Conservation (phyloP, 2,113 vertebrate genomes). For the Leptocoma aspasia region DNA sequence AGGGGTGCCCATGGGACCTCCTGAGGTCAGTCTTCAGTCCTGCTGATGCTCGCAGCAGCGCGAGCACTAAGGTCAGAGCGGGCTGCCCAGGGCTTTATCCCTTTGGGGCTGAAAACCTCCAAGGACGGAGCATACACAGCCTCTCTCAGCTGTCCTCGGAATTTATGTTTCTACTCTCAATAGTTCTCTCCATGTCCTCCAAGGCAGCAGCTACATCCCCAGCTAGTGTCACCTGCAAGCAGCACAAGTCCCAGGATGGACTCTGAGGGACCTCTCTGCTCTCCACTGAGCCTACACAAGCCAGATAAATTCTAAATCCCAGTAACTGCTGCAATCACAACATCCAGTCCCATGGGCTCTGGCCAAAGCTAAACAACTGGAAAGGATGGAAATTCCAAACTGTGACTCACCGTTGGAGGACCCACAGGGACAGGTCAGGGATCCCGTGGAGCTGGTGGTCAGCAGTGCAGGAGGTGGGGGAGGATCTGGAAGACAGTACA, state of each 20-base stretch:
- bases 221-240: not conserved
- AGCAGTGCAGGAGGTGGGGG: not conserved
- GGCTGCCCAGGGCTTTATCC: not conserved
- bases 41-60: not conserved
- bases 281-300: not conserved
- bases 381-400: not conserved
- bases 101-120: not conserved
- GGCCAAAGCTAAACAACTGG: not conserved
- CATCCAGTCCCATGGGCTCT: not conserved
- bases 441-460: not conserved
- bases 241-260: not conserved
- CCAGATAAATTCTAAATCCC: not conserved
- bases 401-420: not conserved
- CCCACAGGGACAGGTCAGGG: accelerated
- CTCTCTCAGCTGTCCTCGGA: not conserved
- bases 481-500: slow-evolving; percentile 11
- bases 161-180: not conserved
- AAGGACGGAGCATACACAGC: not conserved
- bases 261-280: not conserved
- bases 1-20: not conserved
- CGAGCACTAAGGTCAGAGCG: not conserved
- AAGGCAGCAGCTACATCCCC: not conserved
- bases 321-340: not conserved
- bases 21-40: not conserved
- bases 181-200: not conserved